Evolutionary conservation across 2,888 invertebrate genomes (phyloP), one percentile per base, ranked within the genome.

Genomic region (Cabera pusaria): DNA sequence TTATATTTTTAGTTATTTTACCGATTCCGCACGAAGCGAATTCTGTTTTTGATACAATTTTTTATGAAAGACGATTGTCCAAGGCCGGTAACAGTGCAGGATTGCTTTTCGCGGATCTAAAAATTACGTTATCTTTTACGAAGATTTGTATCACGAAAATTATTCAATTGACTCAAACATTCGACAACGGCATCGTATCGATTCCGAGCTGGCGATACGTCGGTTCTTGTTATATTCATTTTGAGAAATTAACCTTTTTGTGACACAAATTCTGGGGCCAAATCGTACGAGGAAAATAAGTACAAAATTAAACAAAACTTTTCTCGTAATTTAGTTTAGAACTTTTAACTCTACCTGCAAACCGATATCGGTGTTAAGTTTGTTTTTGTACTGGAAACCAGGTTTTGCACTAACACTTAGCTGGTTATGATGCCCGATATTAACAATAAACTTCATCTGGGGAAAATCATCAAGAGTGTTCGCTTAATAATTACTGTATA

Each of bases 241-340:
- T 41, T 33, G 18, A n/a, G n/a, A 8, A 39, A 33, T 40, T 38
- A 50, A 67, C 58, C 22, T 59, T 67, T 72, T 67, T n/a, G 58
- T 61, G 45, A 78, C 74, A 76, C 63, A 73, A 73, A 72, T 69
- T 80, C 78, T 72, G 85, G 86, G 85, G 83, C 84, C 85, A 85
- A 40, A 85, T 73, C 52, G 63, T 74, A 78, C 81, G 82, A 78
- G 77, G 74, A 74, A 63, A 70, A 70, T 67, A 73, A 85, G 85
- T 85, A 85, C 85, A 86, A 86, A 82, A 75, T 73, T 69, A 36
- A 69, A 67, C 62, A 73, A 73, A 69, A 66, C 40, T 51, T 70
- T 74, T 77, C 73, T 80, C 75, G 73, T 77, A 66, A 72, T 80
- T 83, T 72, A 77, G 73, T 82, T 81, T 79, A 76, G 72, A 70